A percentile compares a stretch with the other conserved stretches of the same genome.
phyloP scores from a whole-genome alignment of 2,797 vertebrate species.

The Champsocephalus gunnari region DNA sequence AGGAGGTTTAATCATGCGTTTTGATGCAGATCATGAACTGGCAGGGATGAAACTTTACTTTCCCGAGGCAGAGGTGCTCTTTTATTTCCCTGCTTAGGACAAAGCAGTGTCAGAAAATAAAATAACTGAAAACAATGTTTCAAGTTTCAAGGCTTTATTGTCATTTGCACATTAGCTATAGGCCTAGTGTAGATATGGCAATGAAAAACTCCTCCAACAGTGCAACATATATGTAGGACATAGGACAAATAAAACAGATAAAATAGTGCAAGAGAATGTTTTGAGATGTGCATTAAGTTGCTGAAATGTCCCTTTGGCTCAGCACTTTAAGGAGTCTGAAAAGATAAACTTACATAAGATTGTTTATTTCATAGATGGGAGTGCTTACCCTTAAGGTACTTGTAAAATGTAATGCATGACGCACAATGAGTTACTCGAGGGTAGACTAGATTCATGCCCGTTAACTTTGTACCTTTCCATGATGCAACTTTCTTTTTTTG shows the following conservation, averaged over 20 bases:
- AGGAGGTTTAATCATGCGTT: slow-evolving; percentile 44
- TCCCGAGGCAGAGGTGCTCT: slow-evolving; percentile 5
- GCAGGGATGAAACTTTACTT: slow-evolving; percentile 18
- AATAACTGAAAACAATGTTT: too few species aligned
- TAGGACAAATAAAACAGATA: too few species aligned
- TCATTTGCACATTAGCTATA: too few species aligned
- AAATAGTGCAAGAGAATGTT: too few species aligned
- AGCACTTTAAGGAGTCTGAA: slow-evolving; percentile 13
- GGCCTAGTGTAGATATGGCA: too few species aligned
- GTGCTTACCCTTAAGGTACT: slow-evolving; percentile 7
- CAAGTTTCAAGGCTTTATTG: too few species aligned
- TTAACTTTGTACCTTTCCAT: slow-evolving; percentile 17
- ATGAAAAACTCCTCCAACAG: too few species aligned
- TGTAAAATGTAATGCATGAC: neutral
- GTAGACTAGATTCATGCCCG: neutral
- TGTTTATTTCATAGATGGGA: neutral
- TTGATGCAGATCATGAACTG: slow-evolving; percentile 31
- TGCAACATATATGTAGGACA: too few species aligned
- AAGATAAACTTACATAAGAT: neutral
- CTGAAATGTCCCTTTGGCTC: slow-evolving; percentile 4
- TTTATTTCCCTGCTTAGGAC: neutral
- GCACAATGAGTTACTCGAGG: neutral
- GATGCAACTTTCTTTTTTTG: slow-evolving; percentile 35
- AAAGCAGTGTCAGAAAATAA: too few species aligned
- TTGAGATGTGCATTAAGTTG: neutral